Conservation (phyloP, 1,140 invertebrate genomes). For the Centruroides sculpturatus region DNA sequence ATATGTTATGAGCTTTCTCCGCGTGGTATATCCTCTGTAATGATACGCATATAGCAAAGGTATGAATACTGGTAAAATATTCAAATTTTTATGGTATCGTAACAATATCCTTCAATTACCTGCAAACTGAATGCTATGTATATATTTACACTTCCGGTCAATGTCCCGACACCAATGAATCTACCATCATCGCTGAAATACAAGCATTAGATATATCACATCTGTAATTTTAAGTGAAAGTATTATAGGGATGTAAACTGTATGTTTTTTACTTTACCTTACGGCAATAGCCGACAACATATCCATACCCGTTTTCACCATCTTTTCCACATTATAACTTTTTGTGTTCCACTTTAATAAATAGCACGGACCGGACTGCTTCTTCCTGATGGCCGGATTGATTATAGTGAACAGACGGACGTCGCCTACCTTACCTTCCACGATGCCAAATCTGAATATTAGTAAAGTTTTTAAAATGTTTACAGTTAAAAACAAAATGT, state of each 20-base stretch:
- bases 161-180: slow-evolving; percentile 80
- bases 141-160: slow-evolving; percentile 79
- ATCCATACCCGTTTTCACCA: slow-evolving; percentile 36
- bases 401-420: slow-evolving; percentile 62
- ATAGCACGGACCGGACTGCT: slow-evolving; percentile 27
- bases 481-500: slow-evolving; percentile 1
- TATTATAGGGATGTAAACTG: too few species aligned
- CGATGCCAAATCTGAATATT: slow-evolving; percentile 45
- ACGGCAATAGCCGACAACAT: slow-evolving; percentile 71
- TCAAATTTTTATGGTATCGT: too few species aligned
- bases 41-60: neutral
- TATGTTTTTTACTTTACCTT: slow-evolving; percentile 23
- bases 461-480: slow-evolving; percentile 1
- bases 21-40: slow-evolving; percentile 62
- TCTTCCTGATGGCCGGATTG: slow-evolving; percentile 52
- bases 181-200: slow-evolving; percentile 61
- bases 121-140: slow-evolving; percentile 83
- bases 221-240: too few species aligned
- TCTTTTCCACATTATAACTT: slow-evolving; percentile 24
- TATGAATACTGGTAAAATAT: neutral
- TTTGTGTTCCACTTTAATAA: slow-evolving; percentile 32
- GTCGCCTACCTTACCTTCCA: slow-evolving; percentile 46
- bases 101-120: slow-evolving; percentile 32
- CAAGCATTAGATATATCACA: neutral
- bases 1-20: slow-evolving; percentile 74